These are phyloP conservation scores for Buteo buteo DNA, from an alignment of 2,113 vertebrate genomes.

Conservation along the genomic window DNA sequence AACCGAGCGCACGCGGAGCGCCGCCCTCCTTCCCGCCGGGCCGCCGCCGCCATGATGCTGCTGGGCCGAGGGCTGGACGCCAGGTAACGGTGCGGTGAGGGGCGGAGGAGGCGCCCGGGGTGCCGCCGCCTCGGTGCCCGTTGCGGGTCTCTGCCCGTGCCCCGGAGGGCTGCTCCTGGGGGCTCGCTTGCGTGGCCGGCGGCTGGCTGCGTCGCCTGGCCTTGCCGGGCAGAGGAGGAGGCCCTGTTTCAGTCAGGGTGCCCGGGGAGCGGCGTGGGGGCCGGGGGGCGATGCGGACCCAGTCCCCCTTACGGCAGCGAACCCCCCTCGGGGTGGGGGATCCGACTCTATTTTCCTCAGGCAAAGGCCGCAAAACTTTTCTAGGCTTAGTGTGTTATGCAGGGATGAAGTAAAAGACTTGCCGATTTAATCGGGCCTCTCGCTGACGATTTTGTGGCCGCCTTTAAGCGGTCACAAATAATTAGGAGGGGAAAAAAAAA, in stretches of 20 bases:
- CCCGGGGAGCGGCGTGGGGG: neutral
- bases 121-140: no score
- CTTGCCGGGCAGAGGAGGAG: neutral
- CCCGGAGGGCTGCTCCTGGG: neutral
- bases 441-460: neutral
- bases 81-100: slow-evolving; percentile 19
- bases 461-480: neutral
- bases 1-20: neutral
- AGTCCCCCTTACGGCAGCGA: accelerated
- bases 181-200: no score
- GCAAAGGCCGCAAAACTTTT: neutral
- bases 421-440: neutral
- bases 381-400: neutral
- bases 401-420: neutral
- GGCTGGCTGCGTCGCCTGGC: neutral
- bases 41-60: slow-evolving; percentile 55
- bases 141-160: no score
- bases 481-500: neutral
- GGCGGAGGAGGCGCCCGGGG: neutral
- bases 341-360: neutral
- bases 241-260: neutral
- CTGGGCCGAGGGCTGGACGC: slow-evolving; percentile 54
- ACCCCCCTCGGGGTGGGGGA: accelerated
- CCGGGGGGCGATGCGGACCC: neutral
- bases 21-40: neutral